These are phyloP conservation scores for Channa maculata DNA, from an alignment of 2,113 vertebrate species.

Conservation along the genomic window DNA sequence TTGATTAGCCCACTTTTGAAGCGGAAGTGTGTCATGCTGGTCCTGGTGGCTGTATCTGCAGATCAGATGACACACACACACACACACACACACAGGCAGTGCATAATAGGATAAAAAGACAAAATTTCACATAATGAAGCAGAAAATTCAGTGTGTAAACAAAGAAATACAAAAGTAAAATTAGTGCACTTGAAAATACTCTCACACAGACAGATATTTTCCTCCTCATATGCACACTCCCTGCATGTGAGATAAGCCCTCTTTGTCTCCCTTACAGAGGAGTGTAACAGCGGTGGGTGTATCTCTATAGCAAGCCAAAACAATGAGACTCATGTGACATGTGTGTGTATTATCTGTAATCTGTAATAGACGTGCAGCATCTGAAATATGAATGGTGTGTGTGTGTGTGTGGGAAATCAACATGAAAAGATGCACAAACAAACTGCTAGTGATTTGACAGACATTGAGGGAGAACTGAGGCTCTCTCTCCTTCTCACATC, in stretches of 20 bases:
- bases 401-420: constrained; percentile 4
- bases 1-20: constrained; percentile 26
- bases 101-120: not conserved
- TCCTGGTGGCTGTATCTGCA: constrained; percentile 19
- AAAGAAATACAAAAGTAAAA: constrained; percentile 8
- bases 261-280: constrained; percentile 74
- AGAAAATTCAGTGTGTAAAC: constrained; percentile 25
- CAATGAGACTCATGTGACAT: constrained; percentile 75
- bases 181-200: constrained; percentile 35
- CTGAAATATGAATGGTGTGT: constrained; percentile 46
- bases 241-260: constrained; percentile 62
- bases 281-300: constrained; percentile 73
- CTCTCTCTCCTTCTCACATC: not conserved
- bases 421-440: constrained; percentile 46
- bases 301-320: constrained; percentile 74
- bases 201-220: constrained; percentile 1
- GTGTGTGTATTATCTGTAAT: constrained; percentile 16
- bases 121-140: constrained; percentile 8
- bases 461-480: constrained; percentile 2
- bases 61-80: constrained; percentile 29
- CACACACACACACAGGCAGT: not conserved
- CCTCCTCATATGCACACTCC: constrained; percentile 17
- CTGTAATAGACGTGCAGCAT: constrained; percentile 39
- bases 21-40: constrained; percentile 47
- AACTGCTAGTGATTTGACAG: constrained; percentile 14